Conservation (phyloP, 2,888 invertebrate species). For the Hecatera dysodea region DNA sequence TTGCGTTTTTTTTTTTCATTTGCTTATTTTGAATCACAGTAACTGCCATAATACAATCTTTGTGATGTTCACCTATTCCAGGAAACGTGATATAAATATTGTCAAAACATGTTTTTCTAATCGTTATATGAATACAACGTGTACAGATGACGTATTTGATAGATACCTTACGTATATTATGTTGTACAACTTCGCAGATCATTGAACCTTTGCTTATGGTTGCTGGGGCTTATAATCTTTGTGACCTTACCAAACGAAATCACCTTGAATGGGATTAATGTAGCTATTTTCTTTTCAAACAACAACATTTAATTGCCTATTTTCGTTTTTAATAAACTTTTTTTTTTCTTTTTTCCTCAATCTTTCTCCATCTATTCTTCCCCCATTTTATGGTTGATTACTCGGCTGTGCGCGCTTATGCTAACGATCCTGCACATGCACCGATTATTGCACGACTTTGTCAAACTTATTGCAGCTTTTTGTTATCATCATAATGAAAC, state of each 20-base stretch:
- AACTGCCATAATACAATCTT: slow-evolving; percentile 1
- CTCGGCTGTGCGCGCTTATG: slow-evolving; percentile 49
- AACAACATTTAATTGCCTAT: not conserved
- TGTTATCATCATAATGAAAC: slow-evolving; percentile 18
- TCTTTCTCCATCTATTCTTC: slow-evolving; percentile 76
- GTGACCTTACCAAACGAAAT: slow-evolving; percentile 71
- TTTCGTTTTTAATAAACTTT: slow-evolving; percentile 10
- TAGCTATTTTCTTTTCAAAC: slow-evolving; percentile 12
- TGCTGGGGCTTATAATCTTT: slow-evolving; percentile 74
- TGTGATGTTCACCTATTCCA: slow-evolving; percentile 1
- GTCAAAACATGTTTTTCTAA: slow-evolving; percentile 22
- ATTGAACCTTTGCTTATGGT: slow-evolving; percentile 73
- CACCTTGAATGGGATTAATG: slow-evolving; percentile 33
- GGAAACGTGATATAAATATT: slow-evolving; percentile 15
- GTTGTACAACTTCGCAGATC: slow-evolving; percentile 70
- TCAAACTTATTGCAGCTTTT: slow-evolving; percentile 22
- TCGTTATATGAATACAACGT: slow-evolving; percentile 32
- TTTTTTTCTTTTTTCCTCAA: slow-evolving; percentile 75
- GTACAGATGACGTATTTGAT: slow-evolving; percentile 38
- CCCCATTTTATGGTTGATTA: slow-evolving; percentile 60
- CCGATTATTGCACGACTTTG: slow-evolving; percentile 18
- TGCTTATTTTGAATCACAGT: slow-evolving; percentile 22
- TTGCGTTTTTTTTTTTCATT: slow-evolving; percentile 47
- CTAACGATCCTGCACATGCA: slow-evolving; percentile 46
- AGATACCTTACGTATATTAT: slow-evolving; percentile 29